Percentiles rank a stretch among this genome's conserved stretches.
Evolutionary conservation across 2,888 invertebrate species (phyloP).

Genomic region (Nomada ferruginata): DNA sequence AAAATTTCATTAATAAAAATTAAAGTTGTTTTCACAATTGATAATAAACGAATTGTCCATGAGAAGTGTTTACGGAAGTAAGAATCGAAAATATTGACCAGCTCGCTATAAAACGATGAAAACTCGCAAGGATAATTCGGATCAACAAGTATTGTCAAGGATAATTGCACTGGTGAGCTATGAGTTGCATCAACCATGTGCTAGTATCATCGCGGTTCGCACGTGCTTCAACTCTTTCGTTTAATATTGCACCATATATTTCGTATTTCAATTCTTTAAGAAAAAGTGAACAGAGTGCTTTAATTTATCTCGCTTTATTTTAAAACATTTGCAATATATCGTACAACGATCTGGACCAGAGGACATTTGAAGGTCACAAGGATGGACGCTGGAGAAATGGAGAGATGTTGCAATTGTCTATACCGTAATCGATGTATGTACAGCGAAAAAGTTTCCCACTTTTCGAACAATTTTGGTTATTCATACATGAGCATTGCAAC

Average conservation of each 20-base stretch:
- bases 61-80: too few species aligned
- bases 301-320: neutral
- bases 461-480: neutral
- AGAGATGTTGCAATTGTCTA: neutral
- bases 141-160: neutral
- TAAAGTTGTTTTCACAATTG: neutral
- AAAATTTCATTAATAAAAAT: neutral
- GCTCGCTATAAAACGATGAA: neutral
- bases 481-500: neutral
- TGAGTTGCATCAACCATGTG: conserved; percentile 17
- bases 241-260: conserved; percentile 11
- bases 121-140: neutral
- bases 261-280: neutral
- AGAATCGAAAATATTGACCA: neutral
- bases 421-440: neutral
- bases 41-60: neutral
- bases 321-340: neutral
- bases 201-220: neutral
- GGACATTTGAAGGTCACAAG: conserved; percentile 61
- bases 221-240: neutral
- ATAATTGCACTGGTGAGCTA: neutral
- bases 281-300: neutral
- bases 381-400: neutral
- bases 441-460: neutral
- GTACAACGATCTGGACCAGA: conserved; percentile 17